A percentile compares a stretch with the other conserved stretches of the same genome.
phyloP scores from a whole-genome alignment of 2,797 vertebrate genomes.

The Remorina albescens region DNA sequence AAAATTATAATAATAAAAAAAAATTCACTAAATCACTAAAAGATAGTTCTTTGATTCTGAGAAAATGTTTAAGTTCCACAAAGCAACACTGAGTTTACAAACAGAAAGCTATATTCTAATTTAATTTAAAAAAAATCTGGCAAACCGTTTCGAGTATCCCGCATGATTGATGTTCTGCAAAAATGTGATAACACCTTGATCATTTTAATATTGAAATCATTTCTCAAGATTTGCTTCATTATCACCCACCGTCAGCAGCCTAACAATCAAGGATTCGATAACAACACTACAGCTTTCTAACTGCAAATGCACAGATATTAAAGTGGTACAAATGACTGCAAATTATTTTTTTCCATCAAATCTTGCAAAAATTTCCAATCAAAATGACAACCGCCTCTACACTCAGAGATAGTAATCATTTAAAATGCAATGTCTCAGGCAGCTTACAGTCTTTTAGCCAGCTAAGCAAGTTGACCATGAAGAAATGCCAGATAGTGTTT shows the following conservation, averaged over 20 bases:
- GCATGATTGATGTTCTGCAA: neutral
- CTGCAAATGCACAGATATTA: conserved; percentile 1
- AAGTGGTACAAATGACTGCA: conserved; percentile 8
- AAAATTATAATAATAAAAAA: too few relatives aligned
- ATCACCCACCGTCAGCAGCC: neutral
- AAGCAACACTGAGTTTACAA: neutral
- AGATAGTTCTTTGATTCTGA: neutral
- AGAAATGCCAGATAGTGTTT: neutral
- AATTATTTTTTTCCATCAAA: neutral
- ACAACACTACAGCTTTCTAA: neutral
- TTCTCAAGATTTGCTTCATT: neutral
- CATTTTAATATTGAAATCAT: conserved; percentile 10
- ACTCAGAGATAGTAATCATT: neutral
- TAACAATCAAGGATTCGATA: neutral
- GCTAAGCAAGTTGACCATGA: neutral
- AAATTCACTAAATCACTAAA: conserved; percentile 8
- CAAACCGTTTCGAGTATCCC: neutral
- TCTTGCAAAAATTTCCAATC: neutral
- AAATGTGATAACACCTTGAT: conserved; percentile 10
- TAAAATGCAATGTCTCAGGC: conserved; percentile 7
- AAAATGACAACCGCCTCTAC: conserved; percentile 7
- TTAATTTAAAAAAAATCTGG: neutral
- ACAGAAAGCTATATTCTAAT: neutral
- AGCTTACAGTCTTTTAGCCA: neutral
- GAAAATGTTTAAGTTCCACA: conserved; percentile 11